A percentile compares a stretch with the other conserved stretches of the same genome.
These are phyloP conservation scores for Cryptus viduatorius DNA, from an alignment of 2,888 invertebrate genomes.

Conservation along the genomic window DNA sequence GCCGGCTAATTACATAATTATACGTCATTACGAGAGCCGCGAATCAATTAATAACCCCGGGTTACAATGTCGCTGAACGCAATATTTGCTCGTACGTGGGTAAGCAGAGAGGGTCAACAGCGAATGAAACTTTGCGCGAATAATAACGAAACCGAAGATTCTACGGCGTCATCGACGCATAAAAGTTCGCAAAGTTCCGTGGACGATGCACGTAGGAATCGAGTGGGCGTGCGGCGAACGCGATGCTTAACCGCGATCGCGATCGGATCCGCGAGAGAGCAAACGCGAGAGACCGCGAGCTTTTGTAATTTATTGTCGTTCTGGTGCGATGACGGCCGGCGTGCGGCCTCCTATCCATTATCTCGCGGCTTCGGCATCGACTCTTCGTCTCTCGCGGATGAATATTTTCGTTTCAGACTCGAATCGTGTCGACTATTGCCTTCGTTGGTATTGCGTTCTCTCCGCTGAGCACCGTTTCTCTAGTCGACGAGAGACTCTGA, in stretches of 20 bases:
- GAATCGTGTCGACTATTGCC: slow-evolving; percentile 17
- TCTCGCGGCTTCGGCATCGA: slow-evolving; percentile 61
- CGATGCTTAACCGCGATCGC: slow-evolving; percentile 15
- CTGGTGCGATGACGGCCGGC: slow-evolving; percentile 79
- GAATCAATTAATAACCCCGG: slow-evolving; percentile 78
- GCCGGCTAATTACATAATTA: slow-evolving; percentile 83
- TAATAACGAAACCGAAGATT: slow-evolving; percentile 46
- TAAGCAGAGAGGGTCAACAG: slow-evolving; percentile 10
- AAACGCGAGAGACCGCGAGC: slow-evolving; percentile 59
- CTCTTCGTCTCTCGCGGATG: slow-evolving; percentile 51
- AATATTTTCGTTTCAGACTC: slow-evolving; percentile 53
- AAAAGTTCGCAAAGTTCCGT: slow-evolving; percentile 25
- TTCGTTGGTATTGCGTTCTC: slow-evolving; percentile 26
- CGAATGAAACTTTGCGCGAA: slow-evolving; percentile 17
- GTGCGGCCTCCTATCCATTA: slow-evolving; percentile 74
- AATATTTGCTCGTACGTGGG: neutral
- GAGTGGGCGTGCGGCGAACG: neutral
- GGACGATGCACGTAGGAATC: neutral
- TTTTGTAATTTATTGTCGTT: slow-evolving; percentile 82
- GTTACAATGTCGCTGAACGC: slow-evolving; percentile 71
- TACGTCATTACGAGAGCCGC: slow-evolving; percentile 81
- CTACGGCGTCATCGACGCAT: slow-evolving; percentile 48
- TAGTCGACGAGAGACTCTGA: slow-evolving; percentile 31
- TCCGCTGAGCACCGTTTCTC: neutral
- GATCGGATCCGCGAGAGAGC: slow-evolving; percentile 23